Conservation (phyloP, 1,140 invertebrate species). For the Choristoneura fumiferana region DNA sequence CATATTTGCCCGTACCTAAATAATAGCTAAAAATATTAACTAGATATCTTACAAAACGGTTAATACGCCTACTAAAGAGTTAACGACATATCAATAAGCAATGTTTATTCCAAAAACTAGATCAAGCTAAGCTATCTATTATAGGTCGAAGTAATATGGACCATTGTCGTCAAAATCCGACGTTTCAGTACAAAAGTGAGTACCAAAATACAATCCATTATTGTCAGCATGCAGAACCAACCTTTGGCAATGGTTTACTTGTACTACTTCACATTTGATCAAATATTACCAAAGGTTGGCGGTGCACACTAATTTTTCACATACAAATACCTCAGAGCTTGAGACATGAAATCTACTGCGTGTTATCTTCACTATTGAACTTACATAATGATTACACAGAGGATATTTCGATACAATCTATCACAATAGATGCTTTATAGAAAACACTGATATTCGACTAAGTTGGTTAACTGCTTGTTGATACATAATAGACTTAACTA, state of each 20-base stretch:
- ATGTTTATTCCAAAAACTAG: slow-evolving; percentile 40
- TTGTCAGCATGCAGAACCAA: slow-evolving; percentile 27
- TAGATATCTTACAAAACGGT: slow-evolving; percentile 55
- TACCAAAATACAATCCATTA: slow-evolving; percentile 71
- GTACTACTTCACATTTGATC: slow-evolving; percentile 20
- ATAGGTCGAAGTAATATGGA: slow-evolving; percentile 60
- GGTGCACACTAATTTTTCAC: slow-evolving; percentile 20
- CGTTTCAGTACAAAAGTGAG: slow-evolving; percentile 66
- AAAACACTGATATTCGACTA: slow-evolving; percentile 33
- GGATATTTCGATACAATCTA: slow-evolving; percentile 30
- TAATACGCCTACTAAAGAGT: slow-evolving; percentile 51
- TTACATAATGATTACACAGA: slow-evolving; percentile 28
- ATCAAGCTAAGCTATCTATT: slow-evolving; percentile 63
- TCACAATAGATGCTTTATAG: slow-evolving; percentile 35
- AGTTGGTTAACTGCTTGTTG: slow-evolving; percentile 15
- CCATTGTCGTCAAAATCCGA: slow-evolving; percentile 55
- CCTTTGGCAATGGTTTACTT: slow-evolving; percentile 20
- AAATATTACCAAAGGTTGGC: slow-evolving; percentile 16
- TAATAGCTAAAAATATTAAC: slow-evolving; percentile 29
- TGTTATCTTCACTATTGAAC: slow-evolving; percentile 19
- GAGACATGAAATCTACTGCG: slow-evolving; percentile 8
- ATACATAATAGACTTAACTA: not conserved
- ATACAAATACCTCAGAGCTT: slow-evolving; percentile 4
- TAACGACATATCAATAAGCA: slow-evolving; percentile 53
- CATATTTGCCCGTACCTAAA: slow-evolving; percentile 9